A percentile compares a stretch with the other conserved stretches of the same genome.
Conservation (phyloP, 1,140 invertebrate species). For the Diorhabda sublineata region DNA sequence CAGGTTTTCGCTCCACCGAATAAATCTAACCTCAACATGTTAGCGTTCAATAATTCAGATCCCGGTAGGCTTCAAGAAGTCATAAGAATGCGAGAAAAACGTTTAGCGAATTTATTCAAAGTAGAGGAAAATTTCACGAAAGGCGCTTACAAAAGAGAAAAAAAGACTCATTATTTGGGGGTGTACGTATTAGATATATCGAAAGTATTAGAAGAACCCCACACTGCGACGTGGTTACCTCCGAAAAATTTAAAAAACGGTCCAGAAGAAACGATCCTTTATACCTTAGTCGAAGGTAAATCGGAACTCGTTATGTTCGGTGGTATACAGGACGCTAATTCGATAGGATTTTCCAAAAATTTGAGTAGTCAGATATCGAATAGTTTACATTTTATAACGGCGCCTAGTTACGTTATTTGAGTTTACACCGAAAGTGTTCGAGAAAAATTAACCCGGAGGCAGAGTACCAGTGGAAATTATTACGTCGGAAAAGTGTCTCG, state of each 20-base stretch:
- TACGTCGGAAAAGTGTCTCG: no score
- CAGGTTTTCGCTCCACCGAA: background rate
- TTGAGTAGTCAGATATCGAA: slow-evolving; percentile 64
- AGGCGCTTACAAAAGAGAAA: slow-evolving; percentile 26
- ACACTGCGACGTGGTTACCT: slow-evolving; percentile 72
- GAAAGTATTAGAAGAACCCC: slow-evolving; percentile 60
- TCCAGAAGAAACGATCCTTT: slow-evolving; percentile 86
- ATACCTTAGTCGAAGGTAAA: slow-evolving; percentile 82
- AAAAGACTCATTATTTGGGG: slow-evolving; percentile 52
- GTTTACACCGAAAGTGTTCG: no score
- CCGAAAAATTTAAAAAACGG: slow-evolving; percentile 61
- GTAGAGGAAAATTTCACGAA: slow-evolving; percentile 34
- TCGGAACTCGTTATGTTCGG: slow-evolving; percentile 94
- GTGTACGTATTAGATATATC: slow-evolving; percentile 86
- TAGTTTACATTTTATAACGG: slow-evolving; percentile 73
- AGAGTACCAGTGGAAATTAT: no score
- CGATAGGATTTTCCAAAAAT: slow-evolving; percentile 48
- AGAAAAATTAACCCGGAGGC: no score
- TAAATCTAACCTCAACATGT: slow-evolving; percentile 17
- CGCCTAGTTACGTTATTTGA: slow-evolving; percentile 68
- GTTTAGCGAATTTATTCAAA: slow-evolving; percentile 30
- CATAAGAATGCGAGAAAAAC: slow-evolving; percentile 24
- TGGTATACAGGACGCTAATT: slow-evolving; percentile 71
- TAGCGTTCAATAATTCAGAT: slow-evolving; percentile 19
- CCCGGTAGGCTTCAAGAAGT: background rate